Conservation (phyloP, 2,797 vertebrate genomes). For the Molothrus ater region DNA sequence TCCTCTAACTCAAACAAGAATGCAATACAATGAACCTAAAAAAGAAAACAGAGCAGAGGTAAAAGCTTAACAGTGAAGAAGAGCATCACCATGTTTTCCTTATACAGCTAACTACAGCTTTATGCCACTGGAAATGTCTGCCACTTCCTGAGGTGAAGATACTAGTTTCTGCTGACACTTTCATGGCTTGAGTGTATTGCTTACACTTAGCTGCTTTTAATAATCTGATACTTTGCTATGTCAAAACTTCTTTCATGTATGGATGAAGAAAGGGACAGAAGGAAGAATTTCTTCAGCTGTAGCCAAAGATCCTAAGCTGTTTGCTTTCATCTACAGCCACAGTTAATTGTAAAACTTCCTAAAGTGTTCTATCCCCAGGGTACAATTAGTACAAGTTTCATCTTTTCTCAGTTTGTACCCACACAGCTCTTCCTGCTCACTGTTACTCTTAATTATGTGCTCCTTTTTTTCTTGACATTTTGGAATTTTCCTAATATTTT, state of each 20-base stretch:
- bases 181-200: slow-evolving; percentile 16
- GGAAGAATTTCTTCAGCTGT: slow-evolving; percentile 59
- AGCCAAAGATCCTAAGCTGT: slow-evolving; percentile 46
- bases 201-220: slow-evolving; percentile 49
- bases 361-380: slow-evolving; percentile 17
- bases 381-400: slow-evolving; percentile 40
- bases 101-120: neutral
- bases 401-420: slow-evolving; percentile 12
- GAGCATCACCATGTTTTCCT: neutral
- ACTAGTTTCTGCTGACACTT: neutral
- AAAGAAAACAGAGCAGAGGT: neutral
- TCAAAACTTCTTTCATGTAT: slow-evolving; percentile 64
- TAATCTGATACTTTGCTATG: slow-evolving; percentile 65
- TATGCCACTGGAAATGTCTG: neutral
- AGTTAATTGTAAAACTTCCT: slow-evolving; percentile 54
- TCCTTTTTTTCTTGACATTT: neutral
- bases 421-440: slow-evolving; percentile 3
- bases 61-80: neutral
- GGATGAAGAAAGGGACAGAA: slow-evolving; percentile 41
- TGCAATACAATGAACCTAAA: neutral
- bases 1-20: neutral
- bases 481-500: neutral
- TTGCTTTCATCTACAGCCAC: slow-evolving; percentile 54
- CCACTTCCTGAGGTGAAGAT: slow-evolving; percentile 1
- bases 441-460: neutral